Conservation (phyloP, 2,888 invertebrate genomes). For the Cremastinae sp. region DNA sequence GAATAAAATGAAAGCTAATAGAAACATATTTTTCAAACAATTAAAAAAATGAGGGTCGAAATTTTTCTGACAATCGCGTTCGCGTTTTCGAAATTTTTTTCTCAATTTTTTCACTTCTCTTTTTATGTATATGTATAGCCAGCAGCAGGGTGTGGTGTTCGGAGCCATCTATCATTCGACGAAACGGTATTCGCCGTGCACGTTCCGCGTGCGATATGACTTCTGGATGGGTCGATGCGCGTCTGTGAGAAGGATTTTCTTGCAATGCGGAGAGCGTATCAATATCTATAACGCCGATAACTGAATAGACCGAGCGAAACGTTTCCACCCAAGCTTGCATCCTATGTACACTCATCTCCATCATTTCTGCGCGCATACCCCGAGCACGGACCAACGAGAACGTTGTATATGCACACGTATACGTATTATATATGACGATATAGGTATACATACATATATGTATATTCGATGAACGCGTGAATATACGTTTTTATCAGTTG, state of each 20-base stretch:
- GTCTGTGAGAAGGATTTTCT: conserved; percentile 45
- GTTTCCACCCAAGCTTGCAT: conserved; percentile 33
- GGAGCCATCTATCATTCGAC: conserved; percentile 55
- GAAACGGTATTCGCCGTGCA: conserved; percentile 44
- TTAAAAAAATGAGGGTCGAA: background rate
- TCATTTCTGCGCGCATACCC: background rate
- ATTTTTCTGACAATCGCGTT: conserved; percentile 41
- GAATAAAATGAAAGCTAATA: too few species aligned
- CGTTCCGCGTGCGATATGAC: conserved; percentile 6
- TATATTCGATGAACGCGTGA: conserved; percentile 29
- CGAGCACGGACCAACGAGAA: too few species aligned
- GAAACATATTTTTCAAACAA: too few species aligned
- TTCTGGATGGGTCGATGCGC: background rate
- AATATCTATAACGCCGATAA: conserved; percentile 35
- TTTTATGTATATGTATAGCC: conserved; percentile 40
- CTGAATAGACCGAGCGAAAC: conserved; percentile 36
- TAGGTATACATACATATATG: background rate
- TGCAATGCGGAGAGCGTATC: conserved; percentile 41
- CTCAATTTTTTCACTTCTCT: background rate
- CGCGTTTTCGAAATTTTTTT: conserved; percentile 54
- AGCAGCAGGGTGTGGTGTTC: conserved; percentile 52
- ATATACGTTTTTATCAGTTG: conserved; percentile 60
- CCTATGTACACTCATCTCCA: conserved; percentile 23
- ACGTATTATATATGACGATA: too few species aligned
- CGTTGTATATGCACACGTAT: background rate